Evolutionary conservation across 2,113 vertebrate species (phyloP), one percentile per base, ranked within the genome.

Genomic region (Notiomystis cincta): DNA sequence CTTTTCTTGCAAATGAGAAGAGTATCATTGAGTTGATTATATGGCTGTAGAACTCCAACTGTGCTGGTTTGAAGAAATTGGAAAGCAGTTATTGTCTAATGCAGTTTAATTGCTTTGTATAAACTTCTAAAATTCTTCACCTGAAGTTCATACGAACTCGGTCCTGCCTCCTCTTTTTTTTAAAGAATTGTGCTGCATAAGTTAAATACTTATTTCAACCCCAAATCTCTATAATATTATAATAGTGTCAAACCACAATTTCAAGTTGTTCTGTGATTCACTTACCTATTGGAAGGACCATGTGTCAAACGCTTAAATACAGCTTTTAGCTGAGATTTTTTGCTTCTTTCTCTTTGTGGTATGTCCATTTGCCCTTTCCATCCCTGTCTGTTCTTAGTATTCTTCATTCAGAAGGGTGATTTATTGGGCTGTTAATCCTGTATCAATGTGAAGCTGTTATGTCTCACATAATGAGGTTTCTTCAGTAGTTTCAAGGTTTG

Each of bases 21-120:
- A 85, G 66, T 85, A 37, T 91, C 79, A 69, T 97, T 95, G 94
- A 91, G 70, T 90, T 94, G 81, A 92, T 94, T 93, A 75, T 65
- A 79, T 47, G 82, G 84, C 89, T 90, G 50, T 70, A 93, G 84
- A 94, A 54, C n/a, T 87, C 93, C 84, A 91, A 0, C 89, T 70
- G 93, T 86, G 96, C 78, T 47, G 48, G 27, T 93, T 72, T 72
- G 84, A 91, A 80, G 72, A 90, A 93, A 67, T 9, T 42, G 48
- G 62, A 89, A 93, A 82, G 75, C 66, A 89, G 8, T 95, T 92
- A 72, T 33, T 95, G 75, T 82, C 84, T 87, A 82, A 93, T 65
- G 81, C 24, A 42, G 37, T 76, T 93, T 85, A 87, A 90, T 90
- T 93, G 81, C 45, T 90, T 91, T 91, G 54, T 58, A 37, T 54